A percentile compares a stretch with the other conserved stretches of the same genome.
Conservation (phyloP, 2,113 vertebrate genomes). For the Festucalex cinctus region DNA sequence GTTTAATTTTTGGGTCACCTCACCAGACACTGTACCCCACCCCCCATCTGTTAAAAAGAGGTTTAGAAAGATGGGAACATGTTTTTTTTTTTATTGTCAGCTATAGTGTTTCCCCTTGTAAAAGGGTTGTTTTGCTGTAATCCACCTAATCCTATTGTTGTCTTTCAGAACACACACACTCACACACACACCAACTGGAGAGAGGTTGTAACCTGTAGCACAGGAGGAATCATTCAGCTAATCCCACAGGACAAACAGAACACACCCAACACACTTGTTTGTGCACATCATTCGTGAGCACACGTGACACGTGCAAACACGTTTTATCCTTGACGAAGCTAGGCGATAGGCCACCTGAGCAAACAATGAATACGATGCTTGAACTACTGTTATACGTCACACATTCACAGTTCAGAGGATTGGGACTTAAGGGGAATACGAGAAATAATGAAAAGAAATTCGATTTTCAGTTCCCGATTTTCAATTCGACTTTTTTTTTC, state of each 20-base stretch:
- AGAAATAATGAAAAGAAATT: too few relatives aligned
- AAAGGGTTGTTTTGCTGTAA: conserved; percentile 64
- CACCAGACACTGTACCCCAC: too few relatives aligned
- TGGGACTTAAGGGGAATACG: too few relatives aligned
- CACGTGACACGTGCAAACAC: conserved; percentile 21
- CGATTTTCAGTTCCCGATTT: too few relatives aligned
- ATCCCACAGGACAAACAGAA: conserved; percentile 51
- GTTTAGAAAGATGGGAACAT: conserved; percentile 43
- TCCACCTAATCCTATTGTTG: conserved; percentile 72
- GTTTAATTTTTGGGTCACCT: too few relatives aligned
- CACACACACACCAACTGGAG: conserved; percentile 25
- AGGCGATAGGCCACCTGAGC: conserved; percentile 44
- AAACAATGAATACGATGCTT: too few relatives aligned
- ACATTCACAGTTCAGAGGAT: too few relatives aligned
- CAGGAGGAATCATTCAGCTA: conserved; percentile 45
- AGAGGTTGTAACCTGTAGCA: conserved; percentile 57
- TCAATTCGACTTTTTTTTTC: too few relatives aligned
- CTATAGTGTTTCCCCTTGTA: conserved; percentile 55
- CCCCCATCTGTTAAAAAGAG: conserved; percentile 32
- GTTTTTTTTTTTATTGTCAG: conserved; percentile 37
- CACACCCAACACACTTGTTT: conserved; percentile 22
- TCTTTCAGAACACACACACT: conserved; percentile 30
- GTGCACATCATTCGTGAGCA: not conserved
- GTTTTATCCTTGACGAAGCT: conserved; percentile 38
- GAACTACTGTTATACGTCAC: too few relatives aligned